phyloP scores from a whole-genome alignment of 2,888 invertebrate genomes.

The Caenorhabditis sp. region DNA sequence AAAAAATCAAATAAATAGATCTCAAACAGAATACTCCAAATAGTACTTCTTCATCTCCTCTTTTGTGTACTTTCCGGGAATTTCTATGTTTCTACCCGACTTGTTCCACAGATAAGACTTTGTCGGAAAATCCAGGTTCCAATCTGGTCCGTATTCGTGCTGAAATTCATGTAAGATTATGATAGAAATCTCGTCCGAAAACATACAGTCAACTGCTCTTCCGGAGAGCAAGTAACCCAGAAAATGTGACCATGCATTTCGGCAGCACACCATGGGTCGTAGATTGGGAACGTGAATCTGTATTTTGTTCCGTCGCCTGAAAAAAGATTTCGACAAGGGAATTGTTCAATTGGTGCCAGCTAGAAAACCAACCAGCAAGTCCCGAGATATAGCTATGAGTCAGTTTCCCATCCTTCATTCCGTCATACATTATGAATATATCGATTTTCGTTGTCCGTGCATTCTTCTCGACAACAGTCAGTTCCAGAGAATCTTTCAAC shows the following conservation, averaged over 20 bases:
- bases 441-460: neutral
- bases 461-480: neutral
- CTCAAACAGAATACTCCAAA: too few relatives aligned
- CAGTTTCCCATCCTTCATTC: neutral
- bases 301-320: constrained; percentile 14
- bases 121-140: neutral
- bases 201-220: neutral
- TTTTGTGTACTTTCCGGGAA: neutral
- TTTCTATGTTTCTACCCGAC: neutral
- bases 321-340: too few relatives aligned
- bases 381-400: neutral
- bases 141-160: neutral
- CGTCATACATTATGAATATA: constrained; percentile 15
- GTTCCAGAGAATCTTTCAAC: neutral
- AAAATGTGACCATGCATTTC: neutral
- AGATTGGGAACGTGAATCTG: neutral
- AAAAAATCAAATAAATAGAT: too few relatives aligned
- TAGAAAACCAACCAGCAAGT: neutral
- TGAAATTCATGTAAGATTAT: neutral
- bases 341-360: neutral
- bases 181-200: neutral
- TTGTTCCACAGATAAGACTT: neutral
- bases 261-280: constrained; percentile 13
- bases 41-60: constrained; percentile 5
- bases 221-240: constrained; percentile 1